Evolutionary conservation across 2,113 vertebrate genomes (phyloP), one percentile per base, ranked within the genome.

Genomic region (Cariama cristata): DNA sequence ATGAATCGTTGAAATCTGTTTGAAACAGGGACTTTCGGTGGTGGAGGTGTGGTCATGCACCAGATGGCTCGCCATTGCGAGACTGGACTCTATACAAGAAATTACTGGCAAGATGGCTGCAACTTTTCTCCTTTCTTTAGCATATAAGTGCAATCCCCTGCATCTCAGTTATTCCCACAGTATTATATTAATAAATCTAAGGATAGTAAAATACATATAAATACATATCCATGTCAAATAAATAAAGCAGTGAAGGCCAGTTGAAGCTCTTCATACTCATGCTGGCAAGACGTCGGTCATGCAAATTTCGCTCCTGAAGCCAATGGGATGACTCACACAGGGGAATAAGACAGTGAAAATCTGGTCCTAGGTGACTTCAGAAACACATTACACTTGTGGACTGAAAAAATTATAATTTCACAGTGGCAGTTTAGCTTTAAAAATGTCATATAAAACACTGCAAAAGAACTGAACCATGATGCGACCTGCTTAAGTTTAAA

Each of bases 51-150:
- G 55, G 14, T 44, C 40, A 24, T 12, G 35, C 27, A 42, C 38
- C 66, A 83, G 59, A 22, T 71, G n/a, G 30, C n/a, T 49, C 2
- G 1, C 16, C 2, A 0, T 30, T 20, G 17, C 0, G 1, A 66
- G 45, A 10, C 45, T 72, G 64, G 21, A 67, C 44, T 50, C 17
- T 45, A 1, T 24, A 24, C 12, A 79, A 60, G 45, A 75, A 68
- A 63, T 32, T 47, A 24, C n/a, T 62, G 33, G 60, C 47, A 56
- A 72, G 9, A 27, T 38, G 12, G 0, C 50, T 59, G 5, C 35
- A 66, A 40, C 6, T 55, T 47, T 66, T 66, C 14, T 74, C 15
- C 28, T 38, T 80, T 88, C 12, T 69, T 9, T 75, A 64, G 19
- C 14, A 27, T 11, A 22, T 6, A 50, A 19, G 14, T 62, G 13